These are phyloP conservation scores for Danionella cerebrum DNA, from an alignment of 2,113 vertebrate species.

Conservation along the genomic window DNA sequence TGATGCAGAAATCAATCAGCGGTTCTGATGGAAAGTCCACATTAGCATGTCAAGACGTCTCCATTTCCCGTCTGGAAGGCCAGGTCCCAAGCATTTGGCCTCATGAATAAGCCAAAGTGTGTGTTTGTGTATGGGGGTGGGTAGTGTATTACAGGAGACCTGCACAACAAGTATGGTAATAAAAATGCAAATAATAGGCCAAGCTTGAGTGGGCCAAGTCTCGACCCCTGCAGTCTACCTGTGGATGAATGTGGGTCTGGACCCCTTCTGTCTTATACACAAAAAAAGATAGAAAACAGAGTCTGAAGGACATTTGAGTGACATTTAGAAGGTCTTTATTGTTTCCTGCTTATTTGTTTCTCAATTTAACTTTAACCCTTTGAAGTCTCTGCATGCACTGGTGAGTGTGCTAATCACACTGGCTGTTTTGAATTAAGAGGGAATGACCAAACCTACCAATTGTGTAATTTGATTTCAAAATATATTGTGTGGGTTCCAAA, in stretches of 20 bases:
- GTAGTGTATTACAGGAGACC: conserved; percentile 59
- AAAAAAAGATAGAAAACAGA: conserved; percentile 16
- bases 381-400: too few relatives aligned
- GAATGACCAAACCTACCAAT: too few relatives aligned
- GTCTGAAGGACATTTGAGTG: neutral
- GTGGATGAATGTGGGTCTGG: conserved; percentile 52
- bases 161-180: conserved; percentile 65
- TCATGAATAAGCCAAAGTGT: conserved; percentile 37
- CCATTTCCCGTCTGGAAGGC: conserved; percentile 68
- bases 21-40: conserved; percentile 65
- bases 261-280: too few relatives aligned
- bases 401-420: too few relatives aligned
- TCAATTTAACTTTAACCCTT: neutral
- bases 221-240: conserved; percentile 58
- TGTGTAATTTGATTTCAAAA: too few relatives aligned
- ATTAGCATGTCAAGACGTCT: conserved; percentile 66
- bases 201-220: conserved; percentile 51
- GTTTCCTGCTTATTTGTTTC: conserved; percentile 5
- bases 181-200: conserved; percentile 73
- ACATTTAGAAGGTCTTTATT: conserved; percentile 11
- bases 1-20: conserved; percentile 69
- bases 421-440: too few relatives aligned
- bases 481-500: too few relatives aligned
- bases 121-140: conserved; percentile 36
- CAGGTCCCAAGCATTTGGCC: conserved; percentile 56